Evolutionary conservation across 1,140 invertebrate species (phyloP).

Genomic region (Trichoplusia ni): DNA sequence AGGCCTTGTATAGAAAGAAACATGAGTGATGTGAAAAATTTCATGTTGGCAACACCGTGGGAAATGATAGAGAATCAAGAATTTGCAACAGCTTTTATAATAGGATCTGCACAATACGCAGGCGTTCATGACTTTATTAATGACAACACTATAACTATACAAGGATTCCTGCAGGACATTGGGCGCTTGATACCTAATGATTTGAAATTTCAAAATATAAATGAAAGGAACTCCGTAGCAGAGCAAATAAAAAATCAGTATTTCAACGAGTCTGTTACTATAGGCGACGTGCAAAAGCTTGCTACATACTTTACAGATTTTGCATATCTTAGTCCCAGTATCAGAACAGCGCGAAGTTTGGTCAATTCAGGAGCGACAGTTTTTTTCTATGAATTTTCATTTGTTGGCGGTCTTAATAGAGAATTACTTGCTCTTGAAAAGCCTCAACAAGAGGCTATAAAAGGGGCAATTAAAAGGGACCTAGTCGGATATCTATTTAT

Average conservation of each 20-base stretch:
- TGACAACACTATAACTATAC: conserved; percentile 38
- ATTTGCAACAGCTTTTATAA: conserved; percentile 49
- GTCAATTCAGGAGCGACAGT: conserved; percentile 49
- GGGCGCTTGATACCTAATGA: conserved; percentile 54
- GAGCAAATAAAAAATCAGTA: conserved; percentile 49
- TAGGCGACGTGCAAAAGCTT: conserved; percentile 37
- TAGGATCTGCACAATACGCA: conserved; percentile 56
- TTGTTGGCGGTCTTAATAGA: conserved; percentile 45
- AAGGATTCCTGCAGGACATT: conserved; percentile 48
- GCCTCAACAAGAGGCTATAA: too few species aligned
- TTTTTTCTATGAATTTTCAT: conserved; percentile 65
- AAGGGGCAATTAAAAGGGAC: conserved; percentile 51
- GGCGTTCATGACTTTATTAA: conserved; percentile 50
- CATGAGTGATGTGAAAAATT: conserved; percentile 21
- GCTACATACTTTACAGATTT: conserved; percentile 55
- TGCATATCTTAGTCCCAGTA: conserved; percentile 51
- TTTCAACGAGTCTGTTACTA: conserved; percentile 49
- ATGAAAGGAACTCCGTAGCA: conserved; percentile 37
- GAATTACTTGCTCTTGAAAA: conserved; percentile 26
- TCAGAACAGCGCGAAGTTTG: conserved; percentile 50
- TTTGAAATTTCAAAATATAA: conserved; percentile 42
- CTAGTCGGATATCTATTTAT: conserved; percentile 53
- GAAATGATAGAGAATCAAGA: conserved; percentile 39
- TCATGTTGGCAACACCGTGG: conserved; percentile 56
- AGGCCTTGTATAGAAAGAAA: conserved; percentile 57